Conservation (phyloP, 2,888 invertebrate species). For the Cryptocheilus praepositus region DNA sequence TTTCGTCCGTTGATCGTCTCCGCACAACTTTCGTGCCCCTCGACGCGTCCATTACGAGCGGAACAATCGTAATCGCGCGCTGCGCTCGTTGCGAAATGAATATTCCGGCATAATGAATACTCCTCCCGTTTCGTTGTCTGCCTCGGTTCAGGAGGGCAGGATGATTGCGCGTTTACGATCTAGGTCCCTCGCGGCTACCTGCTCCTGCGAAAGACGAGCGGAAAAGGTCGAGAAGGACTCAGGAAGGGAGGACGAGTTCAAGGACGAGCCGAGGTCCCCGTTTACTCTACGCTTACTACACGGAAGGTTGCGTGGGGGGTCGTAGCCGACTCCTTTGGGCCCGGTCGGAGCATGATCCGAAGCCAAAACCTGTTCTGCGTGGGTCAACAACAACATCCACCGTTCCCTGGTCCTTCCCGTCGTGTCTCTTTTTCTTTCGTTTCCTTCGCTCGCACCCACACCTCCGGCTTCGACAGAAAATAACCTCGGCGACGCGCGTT, state of each 20-base stretch:
- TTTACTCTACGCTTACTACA: slow-evolving; percentile 38
- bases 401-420: slow-evolving; percentile 15
- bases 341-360: slow-evolving; percentile 43
- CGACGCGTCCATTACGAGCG: too few relatives aligned
- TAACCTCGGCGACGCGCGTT: too few relatives aligned
- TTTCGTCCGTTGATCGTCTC: too few relatives aligned
- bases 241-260: slow-evolving; percentile 33
- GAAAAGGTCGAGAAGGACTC: slow-evolving; percentile 3
- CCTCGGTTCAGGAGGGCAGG: slow-evolving; percentile 9
- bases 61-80: too few relatives aligned
- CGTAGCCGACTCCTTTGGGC: slow-evolving; percentile 38
- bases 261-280: slow-evolving; percentile 43
- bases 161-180: slow-evolving; percentile 52
- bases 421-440: neutral
- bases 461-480: too few relatives aligned
- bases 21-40: too few relatives aligned
- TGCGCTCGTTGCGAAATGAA: too few relatives aligned
- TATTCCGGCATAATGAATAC: too few relatives aligned
- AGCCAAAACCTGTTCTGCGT: slow-evolving; percentile 58
- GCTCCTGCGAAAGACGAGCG: slow-evolving; percentile 17
- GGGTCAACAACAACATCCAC: slow-evolving; percentile 50
- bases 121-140: slow-evolving; percentile 18
- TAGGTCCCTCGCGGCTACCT: slow-evolving; percentile 41
- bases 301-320: slow-evolving; percentile 32
- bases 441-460: slow-evolving; percentile 3